phyloP scores from a whole-genome alignment of 1,140 invertebrate genomes.

The Parapsyche elsis region DNA sequence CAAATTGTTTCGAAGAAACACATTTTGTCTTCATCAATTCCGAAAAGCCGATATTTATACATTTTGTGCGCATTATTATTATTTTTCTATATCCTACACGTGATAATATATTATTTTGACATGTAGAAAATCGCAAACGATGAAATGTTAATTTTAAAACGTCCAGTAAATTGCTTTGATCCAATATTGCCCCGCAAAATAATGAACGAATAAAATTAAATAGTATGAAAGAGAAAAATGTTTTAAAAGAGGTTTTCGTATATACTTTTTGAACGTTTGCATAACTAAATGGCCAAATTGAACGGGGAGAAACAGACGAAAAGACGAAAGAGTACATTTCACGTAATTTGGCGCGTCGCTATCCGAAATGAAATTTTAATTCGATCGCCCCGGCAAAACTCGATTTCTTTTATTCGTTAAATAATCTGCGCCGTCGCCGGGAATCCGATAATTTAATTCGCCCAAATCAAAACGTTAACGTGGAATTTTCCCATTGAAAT shows the following conservation, averaged over 20 bases:
- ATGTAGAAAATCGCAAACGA: neutral
- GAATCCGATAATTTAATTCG: constrained; percentile 47
- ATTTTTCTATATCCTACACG: neutral
- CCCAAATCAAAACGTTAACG: constrained; percentile 47
- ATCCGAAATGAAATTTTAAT: constrained; percentile 41
- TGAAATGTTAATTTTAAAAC: neutral
- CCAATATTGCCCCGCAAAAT: neutral
- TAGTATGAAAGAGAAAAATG: neutral
- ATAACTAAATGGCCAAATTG: constrained; percentile 1
- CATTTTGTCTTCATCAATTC: too few relatives aligned
- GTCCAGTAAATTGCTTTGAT: neutral
- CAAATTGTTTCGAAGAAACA: constrained; percentile 5
- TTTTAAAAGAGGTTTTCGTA: too few relatives aligned
- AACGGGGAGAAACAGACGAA: constrained; percentile 9
- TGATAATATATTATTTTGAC: neutral
- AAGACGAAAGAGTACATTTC: constrained; percentile 22
- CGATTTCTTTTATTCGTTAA: constrained; percentile 44
- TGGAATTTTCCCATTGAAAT: constrained; percentile 50
- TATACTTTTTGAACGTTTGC: constrained; percentile 12
- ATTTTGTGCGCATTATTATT: neutral
- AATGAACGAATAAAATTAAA: neutral
- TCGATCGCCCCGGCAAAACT: constrained; percentile 40
- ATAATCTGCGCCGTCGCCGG: constrained; percentile 41
- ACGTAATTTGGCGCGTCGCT: constrained; percentile 5
- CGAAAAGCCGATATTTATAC: neutral